These are phyloP conservation scores for Latheticus oryzae DNA, from an alignment of 2,888 invertebrate species.

Conservation along the genomic window DNA sequence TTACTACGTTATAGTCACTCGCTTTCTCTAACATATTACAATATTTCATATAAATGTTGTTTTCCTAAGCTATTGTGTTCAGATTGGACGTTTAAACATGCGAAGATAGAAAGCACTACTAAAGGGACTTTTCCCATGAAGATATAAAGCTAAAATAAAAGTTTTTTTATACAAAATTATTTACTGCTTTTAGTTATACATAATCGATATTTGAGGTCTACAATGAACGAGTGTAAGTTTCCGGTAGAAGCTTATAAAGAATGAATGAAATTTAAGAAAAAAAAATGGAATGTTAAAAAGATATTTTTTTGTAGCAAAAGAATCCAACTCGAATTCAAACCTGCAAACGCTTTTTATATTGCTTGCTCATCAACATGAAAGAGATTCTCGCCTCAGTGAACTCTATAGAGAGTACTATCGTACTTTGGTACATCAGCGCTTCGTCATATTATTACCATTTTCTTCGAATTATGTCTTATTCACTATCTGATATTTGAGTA, in stretches of 20 bases:
- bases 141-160: too few relatives aligned
- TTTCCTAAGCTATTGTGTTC: conserved; percentile 23
- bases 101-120: too few relatives aligned
- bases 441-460: conserved; percentile 26
- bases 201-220: too few relatives aligned
- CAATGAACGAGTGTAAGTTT: too few relatives aligned
- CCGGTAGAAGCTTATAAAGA: too few relatives aligned
- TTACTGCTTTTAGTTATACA: too few relatives aligned
- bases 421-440: conserved; percentile 21
- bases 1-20: conserved; percentile 13
- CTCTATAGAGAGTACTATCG: too few relatives aligned
- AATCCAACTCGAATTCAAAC: conserved; percentile 12
- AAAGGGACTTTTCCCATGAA: too few relatives aligned
- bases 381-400: conserved; percentile 25
- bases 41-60: conserved; percentile 26
- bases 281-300: conserved; percentile 1
- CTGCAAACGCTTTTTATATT: conserved; percentile 21
- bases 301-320: conserved; percentile 5
- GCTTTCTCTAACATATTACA: conserved; percentile 14
- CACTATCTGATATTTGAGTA: too few relatives aligned
- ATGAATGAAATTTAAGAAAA: too few relatives aligned
- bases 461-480: too few relatives aligned
- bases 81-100: conserved; percentile 21
- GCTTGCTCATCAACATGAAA: conserved; percentile 27
- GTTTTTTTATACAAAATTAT: too few relatives aligned